Percentiles rank a stretch among this genome's conserved stretches.
Conservation (phyloP, 2,113 vertebrate genomes). For the Macrotus californicus region DNA sequence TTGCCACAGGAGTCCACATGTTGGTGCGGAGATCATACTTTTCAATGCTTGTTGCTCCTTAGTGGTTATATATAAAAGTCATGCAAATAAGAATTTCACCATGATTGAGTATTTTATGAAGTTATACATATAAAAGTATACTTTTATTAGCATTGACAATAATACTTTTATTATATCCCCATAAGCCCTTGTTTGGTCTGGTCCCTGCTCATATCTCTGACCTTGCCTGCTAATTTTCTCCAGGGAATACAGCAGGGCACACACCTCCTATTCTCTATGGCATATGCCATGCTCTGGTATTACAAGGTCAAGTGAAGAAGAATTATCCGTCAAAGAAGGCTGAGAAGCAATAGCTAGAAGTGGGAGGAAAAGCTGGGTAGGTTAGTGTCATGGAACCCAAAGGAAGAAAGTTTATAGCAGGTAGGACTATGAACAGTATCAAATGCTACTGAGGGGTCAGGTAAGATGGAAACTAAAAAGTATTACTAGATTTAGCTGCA, state of each 20-base stretch:
- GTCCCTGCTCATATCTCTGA: neutral
- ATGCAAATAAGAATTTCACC: neutral
- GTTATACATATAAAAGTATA: neutral
- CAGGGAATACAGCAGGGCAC: neutral
- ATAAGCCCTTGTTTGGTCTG: neutral
- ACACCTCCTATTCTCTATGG: neutral
- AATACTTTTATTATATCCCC: neutral
- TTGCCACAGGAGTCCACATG: constrained; percentile 94
- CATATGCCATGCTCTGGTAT: neutral
- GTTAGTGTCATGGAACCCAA: neutral
- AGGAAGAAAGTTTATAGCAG: neutral
- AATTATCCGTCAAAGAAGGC: neutral
- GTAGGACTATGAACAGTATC: neutral
- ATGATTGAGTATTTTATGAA: neutral
- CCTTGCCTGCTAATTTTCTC: neutral
- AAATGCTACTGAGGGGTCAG: neutral
- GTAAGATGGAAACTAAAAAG: neutral
- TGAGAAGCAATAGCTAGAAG: neutral
- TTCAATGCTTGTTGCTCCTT: constrained; percentile 98
- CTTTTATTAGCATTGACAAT: neutral
- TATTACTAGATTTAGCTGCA: neutral
- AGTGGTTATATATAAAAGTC: constrained; percentile 39
- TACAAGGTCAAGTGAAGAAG: neutral
- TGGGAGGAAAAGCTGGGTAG: neutral
- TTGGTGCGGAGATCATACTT: constrained; percentile 96